Conservation (phyloP, 2,797 vertebrate species). For the Crax fasciolata region DNA sequence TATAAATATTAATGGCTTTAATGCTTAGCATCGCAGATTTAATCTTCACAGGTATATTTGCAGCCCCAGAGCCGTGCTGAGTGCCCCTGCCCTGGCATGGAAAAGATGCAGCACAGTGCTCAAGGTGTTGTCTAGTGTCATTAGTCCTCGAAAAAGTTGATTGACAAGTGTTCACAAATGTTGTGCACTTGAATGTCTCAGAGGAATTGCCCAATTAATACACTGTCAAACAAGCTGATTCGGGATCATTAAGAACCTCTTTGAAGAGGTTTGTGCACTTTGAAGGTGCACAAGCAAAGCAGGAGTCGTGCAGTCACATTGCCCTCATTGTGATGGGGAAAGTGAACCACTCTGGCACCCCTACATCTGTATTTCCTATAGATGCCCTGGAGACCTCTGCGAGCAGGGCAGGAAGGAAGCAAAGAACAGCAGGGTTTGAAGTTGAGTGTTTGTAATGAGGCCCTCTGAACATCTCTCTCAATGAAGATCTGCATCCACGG, state of each 20-base stretch:
- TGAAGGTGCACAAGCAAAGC: rapidly evolving
- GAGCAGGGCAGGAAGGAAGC: background rate
- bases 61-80: background rate
- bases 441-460: background rate
- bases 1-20: constrained; percentile 54
- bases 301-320: rapidly evolving
- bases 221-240: background rate
- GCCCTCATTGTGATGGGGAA: rapidly evolving
- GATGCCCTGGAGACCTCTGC: background rate
- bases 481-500: background rate
- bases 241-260: background rate
- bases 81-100: rapidly evolving
- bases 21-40: background rate
- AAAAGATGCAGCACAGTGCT: rapidly evolving
- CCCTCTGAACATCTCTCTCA: background rate
- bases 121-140: background rate
- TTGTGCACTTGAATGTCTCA: background rate
- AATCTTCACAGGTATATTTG: constrained; percentile 35
- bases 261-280: too few species aligned
- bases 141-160: constrained; percentile 35
- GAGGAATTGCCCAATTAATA: background rate
- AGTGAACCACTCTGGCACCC: background rate
- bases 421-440: background rate
- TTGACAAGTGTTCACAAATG: background rate
- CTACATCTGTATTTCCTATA: background rate